phyloP scores from a whole-genome alignment of 2,113 vertebrate genomes.

The Microtus montanus region DNA sequence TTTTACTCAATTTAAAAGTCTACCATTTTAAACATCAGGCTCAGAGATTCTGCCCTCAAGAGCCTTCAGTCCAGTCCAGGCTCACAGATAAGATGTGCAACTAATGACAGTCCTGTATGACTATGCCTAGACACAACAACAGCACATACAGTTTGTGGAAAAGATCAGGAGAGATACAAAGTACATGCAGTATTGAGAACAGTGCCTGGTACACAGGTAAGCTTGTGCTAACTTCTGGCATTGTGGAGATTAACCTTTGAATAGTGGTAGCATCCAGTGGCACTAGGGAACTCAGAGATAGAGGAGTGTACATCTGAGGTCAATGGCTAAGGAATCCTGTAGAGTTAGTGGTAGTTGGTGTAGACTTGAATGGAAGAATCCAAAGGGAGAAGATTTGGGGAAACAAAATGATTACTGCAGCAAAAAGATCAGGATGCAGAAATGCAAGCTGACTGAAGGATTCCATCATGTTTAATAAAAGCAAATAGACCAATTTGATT shows the following conservation, averaged over 20 bases:
- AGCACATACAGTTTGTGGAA: not conserved
- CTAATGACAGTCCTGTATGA: not conserved
- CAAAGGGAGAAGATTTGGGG: not conserved
- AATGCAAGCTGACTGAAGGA: not conserved
- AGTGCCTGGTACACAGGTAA: not conserved
- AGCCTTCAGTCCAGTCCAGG: not conserved
- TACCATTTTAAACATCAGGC: not conserved
- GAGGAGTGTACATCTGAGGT: not conserved
- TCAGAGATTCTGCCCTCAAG: not conserved
- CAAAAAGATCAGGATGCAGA: not conserved
- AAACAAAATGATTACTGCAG: not conserved
- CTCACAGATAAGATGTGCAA: not conserved
- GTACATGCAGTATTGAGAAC: not conserved
- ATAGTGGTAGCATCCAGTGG: not conserved
- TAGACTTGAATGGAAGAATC: not conserved
- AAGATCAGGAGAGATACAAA: not conserved
- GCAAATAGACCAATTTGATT: not conserved
- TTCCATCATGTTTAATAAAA: constrained; percentile 8
- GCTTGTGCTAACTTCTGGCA: not conserved
- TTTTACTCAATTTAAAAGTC: not conserved
- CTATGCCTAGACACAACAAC: not conserved
- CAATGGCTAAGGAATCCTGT: not conserved
- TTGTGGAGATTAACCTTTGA: not conserved
- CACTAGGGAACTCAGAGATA: not conserved
- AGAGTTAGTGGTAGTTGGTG: not conserved